Evolutionary conservation across 2,797 vertebrate species (phyloP).

Genomic region (Gobio occitaniae): DNA sequence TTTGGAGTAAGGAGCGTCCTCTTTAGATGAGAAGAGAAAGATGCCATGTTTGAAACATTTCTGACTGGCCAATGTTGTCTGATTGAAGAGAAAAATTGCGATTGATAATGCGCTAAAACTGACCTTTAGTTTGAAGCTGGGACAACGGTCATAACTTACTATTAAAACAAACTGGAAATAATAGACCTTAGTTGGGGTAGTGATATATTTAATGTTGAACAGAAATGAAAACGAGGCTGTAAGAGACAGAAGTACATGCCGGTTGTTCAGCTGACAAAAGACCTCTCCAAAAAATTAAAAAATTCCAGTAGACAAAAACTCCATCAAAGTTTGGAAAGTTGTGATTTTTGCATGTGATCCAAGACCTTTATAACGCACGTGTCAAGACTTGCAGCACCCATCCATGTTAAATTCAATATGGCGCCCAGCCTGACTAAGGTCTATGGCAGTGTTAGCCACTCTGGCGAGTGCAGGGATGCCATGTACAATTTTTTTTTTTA

Average conservation of each 20-base stretch:
- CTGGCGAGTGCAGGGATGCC: no score
- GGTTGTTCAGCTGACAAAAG: background rate
- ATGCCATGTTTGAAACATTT: constrained; percentile 49
- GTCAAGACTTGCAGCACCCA: background rate
- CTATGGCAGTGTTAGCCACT: background rate
- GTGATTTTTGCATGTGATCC: background rate
- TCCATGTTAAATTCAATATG: background rate
- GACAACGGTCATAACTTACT: background rate
- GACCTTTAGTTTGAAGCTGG: background rate
- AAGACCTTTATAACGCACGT: background rate
- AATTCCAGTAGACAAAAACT: background rate
- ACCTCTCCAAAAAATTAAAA: background rate
- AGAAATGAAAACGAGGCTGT: background rate
- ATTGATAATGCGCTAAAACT: constrained; percentile 5
- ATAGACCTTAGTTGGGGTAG: background rate
- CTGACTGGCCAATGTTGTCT: constrained; percentile 46
- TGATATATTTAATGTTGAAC: background rate
- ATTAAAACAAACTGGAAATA: background rate
- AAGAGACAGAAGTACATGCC: background rate
- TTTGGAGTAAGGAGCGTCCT: constrained; percentile 54
- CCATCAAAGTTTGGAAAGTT: background rate
- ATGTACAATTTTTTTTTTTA: no score
- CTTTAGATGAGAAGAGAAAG: constrained; percentile 56
- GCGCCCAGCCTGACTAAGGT: background rate
- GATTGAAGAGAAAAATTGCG: constrained; percentile 31